Evolutionary conservation across 2,888 invertebrate genomes (phyloP).

Genomic region (Conomelus anceps): DNA sequence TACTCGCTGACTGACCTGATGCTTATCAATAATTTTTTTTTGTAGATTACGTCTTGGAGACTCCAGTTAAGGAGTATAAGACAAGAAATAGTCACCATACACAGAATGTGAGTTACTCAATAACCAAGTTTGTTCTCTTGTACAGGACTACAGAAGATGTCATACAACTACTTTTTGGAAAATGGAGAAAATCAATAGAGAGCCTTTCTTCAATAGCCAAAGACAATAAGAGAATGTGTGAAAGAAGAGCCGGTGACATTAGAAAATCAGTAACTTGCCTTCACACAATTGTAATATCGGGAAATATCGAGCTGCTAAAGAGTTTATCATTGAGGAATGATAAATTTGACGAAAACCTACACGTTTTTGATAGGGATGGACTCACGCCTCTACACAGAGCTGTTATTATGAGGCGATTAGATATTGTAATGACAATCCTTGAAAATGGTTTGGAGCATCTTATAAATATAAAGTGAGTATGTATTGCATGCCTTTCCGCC

Average conservation of each 20-base stretch:
- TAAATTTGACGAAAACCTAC: constrained; percentile 20
- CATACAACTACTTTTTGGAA: neutral
- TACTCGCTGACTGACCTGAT: no score
- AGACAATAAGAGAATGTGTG: neutral
- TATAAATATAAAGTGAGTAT: constrained; percentile 3
- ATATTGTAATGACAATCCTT: constrained; percentile 43
- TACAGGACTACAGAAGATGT: neutral
- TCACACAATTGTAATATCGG: constrained; percentile 48
- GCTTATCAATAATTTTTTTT: no score
- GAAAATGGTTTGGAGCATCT: constrained; percentile 23
- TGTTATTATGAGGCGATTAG: constrained; percentile 44
- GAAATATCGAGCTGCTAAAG: constrained; percentile 44
- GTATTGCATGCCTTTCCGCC: no score
- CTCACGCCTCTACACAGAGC: constrained; percentile 50
- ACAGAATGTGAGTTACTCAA: no score
- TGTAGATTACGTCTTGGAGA: no score
- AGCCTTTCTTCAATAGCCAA: neutral
- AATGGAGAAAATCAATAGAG: neutral
- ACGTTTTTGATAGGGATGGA: constrained; percentile 44
- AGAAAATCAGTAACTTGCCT: constrained; percentile 43
- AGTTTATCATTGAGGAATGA: constrained; percentile 39
- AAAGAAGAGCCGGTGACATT: neutral
- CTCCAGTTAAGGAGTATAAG: no score
- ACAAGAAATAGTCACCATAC: no score
- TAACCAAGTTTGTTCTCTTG: neutral